Evolutionary conservation across 2,888 invertebrate species (phyloP).

Genomic region (Polietes domitor): DNA sequence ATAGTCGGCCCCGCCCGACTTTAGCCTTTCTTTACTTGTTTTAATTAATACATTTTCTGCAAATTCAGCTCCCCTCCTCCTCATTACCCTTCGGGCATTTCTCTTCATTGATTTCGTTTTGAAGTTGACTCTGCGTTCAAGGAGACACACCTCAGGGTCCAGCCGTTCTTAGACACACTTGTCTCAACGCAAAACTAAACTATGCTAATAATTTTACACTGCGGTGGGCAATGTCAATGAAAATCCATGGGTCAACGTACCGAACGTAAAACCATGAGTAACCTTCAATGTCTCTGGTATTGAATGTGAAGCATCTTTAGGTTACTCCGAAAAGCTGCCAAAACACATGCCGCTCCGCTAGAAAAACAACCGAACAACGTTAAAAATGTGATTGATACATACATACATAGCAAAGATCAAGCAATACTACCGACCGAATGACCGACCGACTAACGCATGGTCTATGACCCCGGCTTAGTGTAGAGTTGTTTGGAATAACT

Average conservation of each 20-base stretch:
- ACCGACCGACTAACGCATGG: neutral
- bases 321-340: neutral
- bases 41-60: too few species aligned
- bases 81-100: too few species aligned
- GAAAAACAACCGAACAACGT: neutral
- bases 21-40: too few species aligned
- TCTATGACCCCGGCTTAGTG: neutral
- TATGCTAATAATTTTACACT: too few species aligned
- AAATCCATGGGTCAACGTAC: constrained; percentile 77
- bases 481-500: too few species aligned
- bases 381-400: neutral
- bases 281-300: constrained; percentile 74
- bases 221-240: neutral
- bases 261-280: constrained; percentile 75
- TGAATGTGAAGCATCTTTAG: neutral
- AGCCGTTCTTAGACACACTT: too few species aligned
- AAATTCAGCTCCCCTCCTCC: too few species aligned
- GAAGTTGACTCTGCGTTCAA: too few species aligned
- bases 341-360: neutral
- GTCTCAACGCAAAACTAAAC: too few species aligned
- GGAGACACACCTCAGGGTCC: too few species aligned
- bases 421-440: neutral
- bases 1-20: too few species aligned
- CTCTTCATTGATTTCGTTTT: too few species aligned
- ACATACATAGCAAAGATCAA: constrained; percentile 2